Evolutionary conservation across 2,113 vertebrate genomes (phyloP), one percentile per base, ranked within the genome.

Genomic region (Syngnathoides biaculeatus): DNA sequence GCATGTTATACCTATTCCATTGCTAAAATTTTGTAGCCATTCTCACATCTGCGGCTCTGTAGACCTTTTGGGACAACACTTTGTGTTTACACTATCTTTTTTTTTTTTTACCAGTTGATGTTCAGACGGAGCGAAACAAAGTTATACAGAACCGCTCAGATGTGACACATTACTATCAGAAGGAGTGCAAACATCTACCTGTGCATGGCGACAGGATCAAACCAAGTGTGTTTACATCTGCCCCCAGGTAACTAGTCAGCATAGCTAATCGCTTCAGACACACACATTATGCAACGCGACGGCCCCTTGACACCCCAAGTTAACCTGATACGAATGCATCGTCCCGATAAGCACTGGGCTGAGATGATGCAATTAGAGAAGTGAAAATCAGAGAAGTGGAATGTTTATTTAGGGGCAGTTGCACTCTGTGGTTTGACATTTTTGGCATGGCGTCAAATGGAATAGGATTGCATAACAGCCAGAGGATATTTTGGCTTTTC

Each of bases 351-450:
- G 20, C 71, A 63, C 48, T 74, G 38, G 38, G 65, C 43, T 70
- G 65, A 68, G 43, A 69, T 72, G 70, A 79, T 79, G 45, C 67
- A 50, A 77, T 81, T 67, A 72, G 27, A n/a, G 30, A 67, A 66
- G 63, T 78, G 55, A 35, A 24, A 62, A 39, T 64, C 67, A 27
- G 35, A 66, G 22, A 64, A 42, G 11, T 48, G 27, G 59, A 64
- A 61, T 59, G 12, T 47, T 42, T 50, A 60, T 73, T 59, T 62
- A 3, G 50, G 60, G 1, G 53, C 63, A 15, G 7, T 53, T 65
- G 48, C 48, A 39, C 48, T 38, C 47, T 64, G 66, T 14, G 20
- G 20, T 73, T 76, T 47, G 53, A 74, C 48, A 74, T 64, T 69
- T 72, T 72, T 1, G 65, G 55, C 35, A 55, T 63, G 48, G 24